A percentile compares a stretch with the other conserved stretches of the same genome.
These are phyloP conservation scores for Porphyrio hochstetteri DNA, from an alignment of 2,113 vertebrate genomes.

Conservation along the genomic window DNA sequence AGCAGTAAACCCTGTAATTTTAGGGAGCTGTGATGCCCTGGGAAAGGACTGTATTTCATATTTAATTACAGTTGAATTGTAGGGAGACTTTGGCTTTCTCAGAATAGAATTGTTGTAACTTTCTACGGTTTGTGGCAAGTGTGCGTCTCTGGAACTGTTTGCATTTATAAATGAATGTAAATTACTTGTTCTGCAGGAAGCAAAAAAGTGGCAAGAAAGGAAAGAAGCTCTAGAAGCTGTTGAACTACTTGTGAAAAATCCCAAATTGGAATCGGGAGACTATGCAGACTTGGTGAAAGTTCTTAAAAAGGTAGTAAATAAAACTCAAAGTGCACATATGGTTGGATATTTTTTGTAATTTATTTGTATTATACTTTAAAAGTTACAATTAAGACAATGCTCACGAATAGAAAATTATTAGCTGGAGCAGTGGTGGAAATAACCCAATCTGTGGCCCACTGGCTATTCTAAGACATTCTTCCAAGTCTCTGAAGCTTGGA, in stretches of 20 bases:
- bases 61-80: neutral
- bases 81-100: neutral
- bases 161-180: neutral
- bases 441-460: neutral
- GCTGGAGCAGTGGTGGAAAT: neutral
- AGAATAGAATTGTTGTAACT: neutral
- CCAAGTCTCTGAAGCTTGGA: neutral
- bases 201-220: constrained; percentile 99
- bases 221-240: constrained; percentile 94
- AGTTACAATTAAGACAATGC: neutral
- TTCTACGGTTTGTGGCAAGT: neutral
- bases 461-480: neutral
- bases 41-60: neutral
- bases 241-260: constrained; percentile 90
- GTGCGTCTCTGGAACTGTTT: neutral
- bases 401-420: neutral
- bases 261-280: constrained; percentile 93
- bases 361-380: neutral
- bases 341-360: neutral
- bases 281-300: constrained; percentile 93
- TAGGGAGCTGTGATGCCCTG: neutral
- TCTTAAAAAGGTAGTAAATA: constrained; percentile 88
- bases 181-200: constrained; percentile 81
- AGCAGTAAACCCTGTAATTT: neutral
- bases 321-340: neutral